A percentile compares a stretch with the other conserved stretches of the same genome.
Evolutionary conservation across 2,797 vertebrate genomes (phyloP).

Genomic region (Centropyge bicolor): DNA sequence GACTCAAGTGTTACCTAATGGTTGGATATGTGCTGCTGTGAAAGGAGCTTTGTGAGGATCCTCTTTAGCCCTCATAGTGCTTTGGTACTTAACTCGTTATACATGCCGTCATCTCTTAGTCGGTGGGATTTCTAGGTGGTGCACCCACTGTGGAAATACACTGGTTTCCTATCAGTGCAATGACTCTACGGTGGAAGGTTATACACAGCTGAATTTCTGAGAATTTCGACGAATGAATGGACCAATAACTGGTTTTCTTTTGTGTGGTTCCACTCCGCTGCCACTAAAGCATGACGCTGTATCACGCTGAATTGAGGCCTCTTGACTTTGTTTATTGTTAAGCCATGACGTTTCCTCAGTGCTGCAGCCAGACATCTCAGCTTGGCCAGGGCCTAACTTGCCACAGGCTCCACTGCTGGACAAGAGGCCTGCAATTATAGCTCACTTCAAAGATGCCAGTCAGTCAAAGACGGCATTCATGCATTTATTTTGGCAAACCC

Average conservation of each 20-base stretch:
- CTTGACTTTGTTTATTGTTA: conserved; percentile 77
- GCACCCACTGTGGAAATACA: conserved; percentile 2
- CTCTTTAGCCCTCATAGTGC: conserved; percentile 38
- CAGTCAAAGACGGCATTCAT: conserved; percentile 87
- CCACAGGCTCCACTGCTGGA: conserved; percentile 83
- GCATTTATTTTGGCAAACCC: conserved; percentile 84
- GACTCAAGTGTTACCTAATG: conserved; percentile 70
- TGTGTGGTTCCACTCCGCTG: conserved; percentile 41
- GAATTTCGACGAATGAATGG: conserved; percentile 27
- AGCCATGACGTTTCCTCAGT: conserved; percentile 74
- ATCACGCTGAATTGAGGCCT: conserved; percentile 50
- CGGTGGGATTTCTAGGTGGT: conserved; percentile 36
- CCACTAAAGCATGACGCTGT: conserved; percentile 53
- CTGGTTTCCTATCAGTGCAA: conserved; percentile 27
- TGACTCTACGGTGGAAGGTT: not conserved
- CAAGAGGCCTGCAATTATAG: conserved; percentile 84
- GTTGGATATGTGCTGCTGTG: conserved; percentile 57
- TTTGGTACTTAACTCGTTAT: conserved; percentile 34
- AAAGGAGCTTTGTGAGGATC: conserved; percentile 78
- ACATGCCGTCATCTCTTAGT: conserved; percentile 49
- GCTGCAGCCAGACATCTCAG: conserved; percentile 76
- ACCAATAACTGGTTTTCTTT: conserved; percentile 47
- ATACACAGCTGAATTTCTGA: conserved; percentile 17
- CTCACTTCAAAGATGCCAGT: conserved; percentile 84
- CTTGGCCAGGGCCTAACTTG: conserved; percentile 69